Conservation (phyloP, 1,140 invertebrate species). For the Listronotus bonariensis region DNA sequence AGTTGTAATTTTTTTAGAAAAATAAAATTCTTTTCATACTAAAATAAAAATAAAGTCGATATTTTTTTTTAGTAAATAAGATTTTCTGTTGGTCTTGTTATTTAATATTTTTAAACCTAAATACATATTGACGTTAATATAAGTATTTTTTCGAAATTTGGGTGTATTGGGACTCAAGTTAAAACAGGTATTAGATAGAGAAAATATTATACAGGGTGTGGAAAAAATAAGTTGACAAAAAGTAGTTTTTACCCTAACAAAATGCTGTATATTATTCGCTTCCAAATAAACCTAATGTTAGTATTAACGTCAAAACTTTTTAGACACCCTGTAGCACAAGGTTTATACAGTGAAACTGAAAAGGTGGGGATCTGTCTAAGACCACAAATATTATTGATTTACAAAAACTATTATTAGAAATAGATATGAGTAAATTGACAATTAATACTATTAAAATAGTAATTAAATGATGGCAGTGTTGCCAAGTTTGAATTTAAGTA, state of each 20-base stretch:
- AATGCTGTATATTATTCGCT: constrained; percentile 12
- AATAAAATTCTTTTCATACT: not conserved
- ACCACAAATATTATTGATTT: too few relatives aligned
- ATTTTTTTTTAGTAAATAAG: too few relatives aligned
- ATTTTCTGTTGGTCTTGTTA: not conserved
- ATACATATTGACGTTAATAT: constrained; percentile 3
- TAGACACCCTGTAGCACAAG: constrained; percentile 18
- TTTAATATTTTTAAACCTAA: constrained; percentile 18
- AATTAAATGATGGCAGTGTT: too few relatives aligned
- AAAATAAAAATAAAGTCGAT: not conserved
- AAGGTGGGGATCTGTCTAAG: not conserved
- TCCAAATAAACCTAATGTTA: constrained; percentile 1
- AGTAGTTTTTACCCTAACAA: constrained; percentile 16
- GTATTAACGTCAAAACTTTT: constrained; percentile 8
- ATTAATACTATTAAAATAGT: too few relatives aligned
- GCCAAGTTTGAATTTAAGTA: too few relatives aligned
- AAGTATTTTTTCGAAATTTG: constrained; percentile 13
- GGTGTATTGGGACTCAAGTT: constrained; percentile 30
- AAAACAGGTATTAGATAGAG: constrained; percentile 31
- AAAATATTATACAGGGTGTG: constrained; percentile 22
- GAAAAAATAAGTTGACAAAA: constrained; percentile 5
- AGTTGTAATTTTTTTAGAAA: not conserved
- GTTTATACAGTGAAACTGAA: not conserved
- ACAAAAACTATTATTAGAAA: not conserved
- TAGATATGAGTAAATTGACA: too few relatives aligned